Evolutionary conservation across 2,888 invertebrate species (phyloP).

Genomic region (Alloplasta piceator): DNA sequence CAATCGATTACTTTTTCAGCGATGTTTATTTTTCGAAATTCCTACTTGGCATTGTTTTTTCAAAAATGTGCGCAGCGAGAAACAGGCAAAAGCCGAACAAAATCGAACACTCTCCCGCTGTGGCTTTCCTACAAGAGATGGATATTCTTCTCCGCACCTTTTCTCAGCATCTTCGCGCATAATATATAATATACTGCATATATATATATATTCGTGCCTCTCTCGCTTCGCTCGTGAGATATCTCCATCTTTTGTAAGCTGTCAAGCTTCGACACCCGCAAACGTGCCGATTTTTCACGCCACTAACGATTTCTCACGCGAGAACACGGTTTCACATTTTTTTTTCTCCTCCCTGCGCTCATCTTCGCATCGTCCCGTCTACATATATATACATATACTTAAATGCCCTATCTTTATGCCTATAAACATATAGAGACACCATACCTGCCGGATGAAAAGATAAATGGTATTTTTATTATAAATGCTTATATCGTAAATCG

Average conservation of each 20-base stretch:
- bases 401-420: no score
- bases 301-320: slow-evolving; percentile 65
- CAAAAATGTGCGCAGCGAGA: no score
- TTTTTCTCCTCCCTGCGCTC: slow-evolving; percentile 32
- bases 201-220: not conserved
- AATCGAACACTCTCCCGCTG: slow-evolving; percentile 63
- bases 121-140: slow-evolving; percentile 50
- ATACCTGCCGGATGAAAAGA: slow-evolving; percentile 33
- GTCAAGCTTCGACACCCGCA: slow-evolving; percentile 62
- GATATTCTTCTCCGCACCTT: slow-evolving; percentile 43
- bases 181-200: not conserved
- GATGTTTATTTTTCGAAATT: no score
- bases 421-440: not conserved
- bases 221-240: slow-evolving; percentile 21
- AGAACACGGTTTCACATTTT: slow-evolving; percentile 50
- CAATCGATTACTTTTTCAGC: no score
- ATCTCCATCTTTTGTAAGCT: slow-evolving; percentile 52
- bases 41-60: no score
- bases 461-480: no score
- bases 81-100: slow-evolving; percentile 15
- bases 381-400: no score
- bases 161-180: slow-evolving; percentile 34
- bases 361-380: not conserved
- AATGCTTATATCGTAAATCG: no score
- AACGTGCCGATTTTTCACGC: slow-evolving; percentile 65